These are phyloP conservation scores for Hydrolagus colliei DNA, from an alignment of 2,797 vertebrate species.

Conservation along the genomic window DNA sequence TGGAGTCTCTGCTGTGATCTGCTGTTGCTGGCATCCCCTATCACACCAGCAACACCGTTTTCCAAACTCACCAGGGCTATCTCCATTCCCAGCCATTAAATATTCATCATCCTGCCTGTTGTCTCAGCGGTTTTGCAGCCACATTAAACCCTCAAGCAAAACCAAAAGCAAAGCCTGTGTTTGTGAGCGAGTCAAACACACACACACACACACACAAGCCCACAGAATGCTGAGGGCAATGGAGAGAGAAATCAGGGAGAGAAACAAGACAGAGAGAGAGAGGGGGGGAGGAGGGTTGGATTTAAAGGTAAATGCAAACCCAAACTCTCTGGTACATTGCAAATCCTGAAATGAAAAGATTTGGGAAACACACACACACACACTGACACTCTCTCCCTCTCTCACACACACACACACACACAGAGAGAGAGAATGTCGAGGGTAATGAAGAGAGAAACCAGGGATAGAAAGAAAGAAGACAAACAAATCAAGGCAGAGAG, in stretches of 20 bases:
- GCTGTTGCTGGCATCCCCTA: too few species aligned
- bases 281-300: too few species aligned
- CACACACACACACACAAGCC: background rate
- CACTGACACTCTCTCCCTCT: background rate
- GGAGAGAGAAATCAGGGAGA: constrained; percentile 9
- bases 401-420: background rate
- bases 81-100: constrained; percentile 73
- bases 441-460: too few species aligned
- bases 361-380: background rate
- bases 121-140: constrained; percentile 41
- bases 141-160: background rate
- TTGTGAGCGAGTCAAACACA: background rate
- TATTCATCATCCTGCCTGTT: constrained; percentile 36
- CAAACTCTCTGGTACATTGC: too few species aligned
- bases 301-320: too few species aligned
- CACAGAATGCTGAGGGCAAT: constrained; percentile 22
- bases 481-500: background rate
- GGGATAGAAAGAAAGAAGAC: too few species aligned
- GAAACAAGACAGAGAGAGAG: background rate
- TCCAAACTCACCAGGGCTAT: constrained; percentile 82
- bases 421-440: background rate
- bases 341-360: too few species aligned
- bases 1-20: constrained; percentile 33
- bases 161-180: constrained; percentile 4
- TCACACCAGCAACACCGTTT: constrained; percentile 64